These are phyloP conservation scores for Acanthoscelides obtectus DNA, from an alignment of 2,888 invertebrate species.

Conservation along the genomic window DNA sequence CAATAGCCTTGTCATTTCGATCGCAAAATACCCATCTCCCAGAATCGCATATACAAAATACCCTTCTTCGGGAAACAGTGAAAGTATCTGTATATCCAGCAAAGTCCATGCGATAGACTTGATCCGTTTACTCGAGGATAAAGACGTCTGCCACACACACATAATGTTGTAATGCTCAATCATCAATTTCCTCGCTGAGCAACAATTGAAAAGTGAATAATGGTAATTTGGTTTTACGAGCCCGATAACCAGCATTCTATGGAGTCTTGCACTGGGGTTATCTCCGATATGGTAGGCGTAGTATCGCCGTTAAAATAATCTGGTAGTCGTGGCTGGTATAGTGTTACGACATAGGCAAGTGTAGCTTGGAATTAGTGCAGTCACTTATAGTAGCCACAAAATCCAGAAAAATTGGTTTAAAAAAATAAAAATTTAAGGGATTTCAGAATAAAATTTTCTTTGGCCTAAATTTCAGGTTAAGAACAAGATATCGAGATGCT, in stretches of 20 bases:
- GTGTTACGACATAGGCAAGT: constrained; percentile 27
- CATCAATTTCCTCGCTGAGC: neutral
- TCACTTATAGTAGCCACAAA: no score
- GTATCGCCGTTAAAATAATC: constrained; percentile 23
- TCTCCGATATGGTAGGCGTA: constrained; percentile 21
- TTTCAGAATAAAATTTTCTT: no score
- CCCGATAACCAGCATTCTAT: constrained; percentile 14
- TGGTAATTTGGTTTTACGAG: constrained; percentile 16
- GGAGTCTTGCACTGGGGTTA: constrained; percentile 12
- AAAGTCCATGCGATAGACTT: neutral
- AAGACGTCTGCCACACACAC: neutral
- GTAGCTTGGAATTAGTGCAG: neutral
- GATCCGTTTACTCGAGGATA: neutral
- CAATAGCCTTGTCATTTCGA: no score
- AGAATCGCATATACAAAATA: no score
- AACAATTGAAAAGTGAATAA: constrained; percentile 13
- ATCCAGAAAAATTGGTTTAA: no score
- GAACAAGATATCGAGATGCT: no score
- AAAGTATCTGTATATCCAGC: no score
- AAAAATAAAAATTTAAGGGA: no score
- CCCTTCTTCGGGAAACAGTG: no score
- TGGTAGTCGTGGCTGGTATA: constrained; percentile 25
- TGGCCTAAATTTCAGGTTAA: no score
- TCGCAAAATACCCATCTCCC: no score
- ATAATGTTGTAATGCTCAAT: neutral